These are phyloP conservation scores for Babylonia areolata DNA, from an alignment of 1,140 invertebrate genomes.

Conservation along the genomic window DNA sequence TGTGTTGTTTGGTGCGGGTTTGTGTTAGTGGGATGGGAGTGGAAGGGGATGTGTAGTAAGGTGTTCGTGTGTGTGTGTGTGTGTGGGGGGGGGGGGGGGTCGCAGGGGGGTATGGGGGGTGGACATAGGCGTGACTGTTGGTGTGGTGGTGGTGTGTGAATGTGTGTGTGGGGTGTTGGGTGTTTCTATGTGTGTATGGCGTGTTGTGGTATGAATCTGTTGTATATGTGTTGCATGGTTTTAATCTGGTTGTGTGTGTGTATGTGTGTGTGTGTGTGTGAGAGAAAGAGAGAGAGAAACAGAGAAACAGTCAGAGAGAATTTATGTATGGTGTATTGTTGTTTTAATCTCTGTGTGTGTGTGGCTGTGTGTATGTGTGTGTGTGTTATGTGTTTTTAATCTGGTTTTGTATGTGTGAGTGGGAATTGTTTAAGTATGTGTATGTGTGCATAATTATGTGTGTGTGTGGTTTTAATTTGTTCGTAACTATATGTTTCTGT, in stretches of 20 bases:
- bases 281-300: too few species aligned
- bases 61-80: slow-evolving; percentile 35
- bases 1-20: too few species aligned
- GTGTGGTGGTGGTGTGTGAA: too few species aligned
- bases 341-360: neutral
- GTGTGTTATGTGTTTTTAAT: neutral
- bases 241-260: neutral
- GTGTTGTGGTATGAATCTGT: too few species aligned
- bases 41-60: too few species aligned
- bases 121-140: too few species aligned
- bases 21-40: too few species aligned
- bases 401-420: neutral
- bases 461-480: too few species aligned
- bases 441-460: neutral
- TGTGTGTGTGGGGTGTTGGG: slow-evolving; percentile 87
- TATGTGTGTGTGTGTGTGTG: neutral
- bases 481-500: slow-evolving; percentile 9
- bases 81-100: slow-evolving; percentile 96
- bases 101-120: slow-evolving; percentile 98
- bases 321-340: too few species aligned
- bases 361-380: neutral
- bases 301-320: too few species aligned
- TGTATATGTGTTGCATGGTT: neutral
- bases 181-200: slow-evolving; percentile 4
- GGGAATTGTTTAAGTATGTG: neutral